These are phyloP conservation scores for Cheumatopsyche charites DNA, from an alignment of 1,140 invertebrate species.

Conservation along the genomic window DNA sequence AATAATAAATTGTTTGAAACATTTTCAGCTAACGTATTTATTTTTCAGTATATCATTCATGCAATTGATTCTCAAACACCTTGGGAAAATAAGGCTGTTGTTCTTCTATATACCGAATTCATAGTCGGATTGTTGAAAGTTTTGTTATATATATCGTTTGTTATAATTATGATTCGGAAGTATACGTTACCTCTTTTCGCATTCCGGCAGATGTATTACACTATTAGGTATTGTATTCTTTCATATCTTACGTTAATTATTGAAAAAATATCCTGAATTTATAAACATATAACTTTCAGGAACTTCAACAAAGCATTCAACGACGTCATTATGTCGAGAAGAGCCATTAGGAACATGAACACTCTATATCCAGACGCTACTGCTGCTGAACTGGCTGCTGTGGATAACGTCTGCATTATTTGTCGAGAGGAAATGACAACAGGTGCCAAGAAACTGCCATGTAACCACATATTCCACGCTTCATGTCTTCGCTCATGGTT, in stretches of 20 bases:
- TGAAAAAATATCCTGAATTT: neutral
- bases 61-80: conserved; percentile 93
- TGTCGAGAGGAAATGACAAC: conserved; percentile 92
- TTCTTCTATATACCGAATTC: conserved; percentile 94
- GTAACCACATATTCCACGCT: conserved; percentile 99
- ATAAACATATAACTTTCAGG: conserved; percentile 58
- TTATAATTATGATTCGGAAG: conserved; percentile 95
- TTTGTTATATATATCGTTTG: conserved; percentile 91
- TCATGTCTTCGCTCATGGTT: conserved; percentile 99
- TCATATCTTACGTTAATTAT: neutral
- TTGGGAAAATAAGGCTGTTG: conserved; percentile 99
- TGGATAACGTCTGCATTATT: conserved; percentile 99
- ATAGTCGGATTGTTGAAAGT: conserved; percentile 92
- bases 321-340: conserved; percentile 95
- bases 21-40: neutral
- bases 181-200: conserved; percentile 98
- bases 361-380: conserved; percentile 97
- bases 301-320: conserved; percentile 98
- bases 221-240: conserved; percentile 72
- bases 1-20: neutral
- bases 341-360: conserved; percentile 98
- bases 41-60: conserved; percentile 81
- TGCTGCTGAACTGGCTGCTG: conserved; percentile 87
- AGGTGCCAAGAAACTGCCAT: conserved; percentile 96
- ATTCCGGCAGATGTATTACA: conserved; percentile 98